A percentile compares a stretch with the other conserved stretches of the same genome.
Conservation (phyloP, 2,797 vertebrate species). For the Sebastolobus alascanus region DNA sequence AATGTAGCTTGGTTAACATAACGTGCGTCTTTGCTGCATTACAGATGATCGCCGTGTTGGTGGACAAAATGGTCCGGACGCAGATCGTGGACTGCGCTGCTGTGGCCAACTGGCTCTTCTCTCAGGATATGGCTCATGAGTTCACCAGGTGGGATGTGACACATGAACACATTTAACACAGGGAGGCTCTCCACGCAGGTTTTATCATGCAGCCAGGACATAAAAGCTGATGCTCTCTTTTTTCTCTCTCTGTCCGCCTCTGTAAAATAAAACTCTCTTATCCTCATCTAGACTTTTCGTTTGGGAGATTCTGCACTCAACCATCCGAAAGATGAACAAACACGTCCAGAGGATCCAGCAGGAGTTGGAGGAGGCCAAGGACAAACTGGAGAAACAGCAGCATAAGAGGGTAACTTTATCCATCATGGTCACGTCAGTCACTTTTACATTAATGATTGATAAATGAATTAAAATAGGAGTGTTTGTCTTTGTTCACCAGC, state of each 20-base stretch:
- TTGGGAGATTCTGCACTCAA: conserved; percentile 98
- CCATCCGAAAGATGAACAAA: conserved; percentile 99
- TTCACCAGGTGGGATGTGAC: conserved; percentile 90
- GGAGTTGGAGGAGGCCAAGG: conserved; percentile 96
- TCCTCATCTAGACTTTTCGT: conserved; percentile 88
- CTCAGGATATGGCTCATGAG: conserved; percentile 95
- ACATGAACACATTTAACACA: not conserved
- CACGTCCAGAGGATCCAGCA: conserved; percentile 98
- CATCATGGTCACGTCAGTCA: rapidly evolving
- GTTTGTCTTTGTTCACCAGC: conserved; percentile 1
- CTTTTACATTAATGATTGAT: no score
- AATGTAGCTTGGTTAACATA: not conserved
- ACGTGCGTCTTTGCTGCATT: not conserved
- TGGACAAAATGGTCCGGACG: conserved; percentile 98
- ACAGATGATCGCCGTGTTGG: conserved; percentile 96
- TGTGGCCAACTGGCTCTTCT: conserved; percentile 99
- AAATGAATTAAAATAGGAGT: not conserved
- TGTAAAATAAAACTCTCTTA: not conserved
- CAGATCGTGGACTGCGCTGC: conserved; percentile 98
- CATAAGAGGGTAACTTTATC: conserved; percentile 83
- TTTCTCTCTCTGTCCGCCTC: not conserved
- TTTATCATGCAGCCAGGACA: not conserved
- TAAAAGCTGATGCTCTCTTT: not conserved
- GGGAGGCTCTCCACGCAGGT: not conserved
- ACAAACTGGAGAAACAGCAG: conserved; percentile 95